phyloP scores from a whole-genome alignment of 2,113 vertebrate species.

The Larimichthys crocea region DNA sequence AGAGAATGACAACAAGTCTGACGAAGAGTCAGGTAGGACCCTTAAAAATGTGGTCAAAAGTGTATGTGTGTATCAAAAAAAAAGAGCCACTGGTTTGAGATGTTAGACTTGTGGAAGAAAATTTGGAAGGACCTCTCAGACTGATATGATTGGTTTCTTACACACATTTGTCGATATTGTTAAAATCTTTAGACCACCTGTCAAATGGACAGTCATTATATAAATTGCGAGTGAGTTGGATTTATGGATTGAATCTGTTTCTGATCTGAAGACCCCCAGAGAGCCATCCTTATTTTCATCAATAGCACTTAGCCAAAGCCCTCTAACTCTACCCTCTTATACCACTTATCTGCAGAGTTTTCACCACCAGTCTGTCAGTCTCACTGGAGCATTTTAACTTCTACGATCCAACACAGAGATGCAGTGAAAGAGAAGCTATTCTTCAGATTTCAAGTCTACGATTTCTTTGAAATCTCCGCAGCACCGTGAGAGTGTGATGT shows the following conservation, averaged over 20 bases:
- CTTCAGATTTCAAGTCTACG: conserved; percentile 15
- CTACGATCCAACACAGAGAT: conserved; percentile 23
- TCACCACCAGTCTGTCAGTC: conserved; percentile 41
- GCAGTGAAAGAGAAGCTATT: conserved; percentile 28
- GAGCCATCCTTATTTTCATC: conserved; percentile 66
- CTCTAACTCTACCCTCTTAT: conserved; percentile 43
- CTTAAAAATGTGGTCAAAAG: conserved; percentile 1
- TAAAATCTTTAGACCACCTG: conserved; percentile 25
- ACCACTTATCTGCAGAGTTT: conserved; percentile 50
- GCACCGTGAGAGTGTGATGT: conserved; percentile 32
- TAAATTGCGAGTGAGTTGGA: conserved; percentile 44
- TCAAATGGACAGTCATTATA: conserved; percentile 43
- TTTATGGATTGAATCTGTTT: conserved; percentile 68
- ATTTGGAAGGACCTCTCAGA: background rate
- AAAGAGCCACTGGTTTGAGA: background rate
- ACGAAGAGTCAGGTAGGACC: conserved; percentile 93
- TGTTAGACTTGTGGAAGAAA: conserved; percentile 6
- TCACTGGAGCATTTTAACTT: conserved; percentile 13
- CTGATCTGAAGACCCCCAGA: conserved; percentile 64
- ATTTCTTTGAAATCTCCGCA: conserved; percentile 15
- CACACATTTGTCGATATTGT: conserved; percentile 24
- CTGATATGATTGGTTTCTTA: background rate
- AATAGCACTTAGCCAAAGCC: conserved; percentile 71
- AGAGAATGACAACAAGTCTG: conserved; percentile 94
- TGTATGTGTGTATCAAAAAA: background rate